Conservation (phyloP, 2,888 invertebrate genomes). For the Megalurothrips usitatus region DNA sequence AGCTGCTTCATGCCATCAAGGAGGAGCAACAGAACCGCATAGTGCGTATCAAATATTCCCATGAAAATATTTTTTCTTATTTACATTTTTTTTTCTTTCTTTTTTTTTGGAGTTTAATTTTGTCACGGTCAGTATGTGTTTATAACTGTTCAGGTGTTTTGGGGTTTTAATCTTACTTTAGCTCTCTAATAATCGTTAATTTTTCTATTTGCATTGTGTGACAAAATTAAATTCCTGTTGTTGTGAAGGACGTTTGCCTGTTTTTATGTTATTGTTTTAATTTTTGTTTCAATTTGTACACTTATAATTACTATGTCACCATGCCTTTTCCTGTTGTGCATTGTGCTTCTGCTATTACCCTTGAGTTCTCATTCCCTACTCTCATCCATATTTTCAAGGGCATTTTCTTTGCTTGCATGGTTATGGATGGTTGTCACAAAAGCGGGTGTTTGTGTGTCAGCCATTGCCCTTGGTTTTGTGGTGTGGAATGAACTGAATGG, state of each 20-base stretch:
- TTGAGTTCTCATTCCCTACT: not conserved
- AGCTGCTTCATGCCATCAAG: slow-evolving; percentile 86
- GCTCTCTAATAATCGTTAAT: not conserved
- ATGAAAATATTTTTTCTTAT: not conserved
- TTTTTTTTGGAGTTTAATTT: not conserved
- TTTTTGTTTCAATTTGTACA: not conserved
- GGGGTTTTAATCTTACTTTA: not conserved
- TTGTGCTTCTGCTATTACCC: not conserved
- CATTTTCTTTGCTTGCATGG: slow-evolving; percentile 21
- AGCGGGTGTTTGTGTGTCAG: not conserved
- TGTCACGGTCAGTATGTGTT: not conserved
- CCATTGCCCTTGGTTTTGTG: not conserved
- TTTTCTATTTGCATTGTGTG: not conserved
- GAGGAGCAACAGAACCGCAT: slow-evolving; percentile 89
- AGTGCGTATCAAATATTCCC: slow-evolving; percentile 41
- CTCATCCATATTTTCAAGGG: slow-evolving; percentile 12
- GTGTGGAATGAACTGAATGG: not conserved
- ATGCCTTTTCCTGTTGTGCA: slow-evolving; percentile 19
- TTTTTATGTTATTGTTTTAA: not conserved
- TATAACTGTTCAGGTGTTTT: not conserved
- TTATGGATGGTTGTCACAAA: not conserved
- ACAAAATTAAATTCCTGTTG: not conserved
- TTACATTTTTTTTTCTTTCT: not conserved
- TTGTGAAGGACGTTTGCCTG: not conserved
- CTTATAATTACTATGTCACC: not conserved